These are phyloP conservation scores for Carettochelys insculpta DNA, from an alignment of 2,113 vertebrate genomes.

Conservation along the genomic window DNA sequence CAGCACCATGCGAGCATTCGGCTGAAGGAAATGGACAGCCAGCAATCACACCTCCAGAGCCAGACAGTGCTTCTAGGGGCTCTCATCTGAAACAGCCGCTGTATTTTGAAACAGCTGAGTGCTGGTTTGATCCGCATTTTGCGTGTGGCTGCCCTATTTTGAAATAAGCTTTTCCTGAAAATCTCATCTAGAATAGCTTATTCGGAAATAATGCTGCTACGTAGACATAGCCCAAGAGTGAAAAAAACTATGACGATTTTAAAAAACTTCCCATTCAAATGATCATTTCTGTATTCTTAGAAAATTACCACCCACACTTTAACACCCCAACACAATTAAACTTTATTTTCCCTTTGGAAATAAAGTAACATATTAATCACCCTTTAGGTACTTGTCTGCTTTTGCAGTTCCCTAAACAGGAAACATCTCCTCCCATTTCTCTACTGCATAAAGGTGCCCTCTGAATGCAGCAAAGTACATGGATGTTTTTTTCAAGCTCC, in stretches of 20 bases:
- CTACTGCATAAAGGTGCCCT: not conserved
- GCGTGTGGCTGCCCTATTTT: too few relatives aligned
- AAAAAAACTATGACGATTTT: not conserved
- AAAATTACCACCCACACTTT: fast-evolving
- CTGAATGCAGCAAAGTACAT: not conserved
- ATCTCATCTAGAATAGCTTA: too few relatives aligned
- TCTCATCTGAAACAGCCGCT: too few relatives aligned
- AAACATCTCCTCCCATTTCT: not conserved
- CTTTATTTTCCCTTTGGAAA: too few relatives aligned
- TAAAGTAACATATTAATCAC: not conserved
- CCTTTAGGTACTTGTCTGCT: not conserved
- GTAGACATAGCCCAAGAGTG: too few relatives aligned
- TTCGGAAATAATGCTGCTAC: too few relatives aligned
- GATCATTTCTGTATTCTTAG: not conserved
- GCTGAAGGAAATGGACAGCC: not conserved
- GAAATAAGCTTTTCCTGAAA: too few relatives aligned
- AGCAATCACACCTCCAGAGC: not conserved
- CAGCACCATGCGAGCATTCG: too few relatives aligned
- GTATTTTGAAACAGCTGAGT: too few relatives aligned
- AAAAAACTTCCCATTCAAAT: not conserved
- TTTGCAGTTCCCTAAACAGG: not conserved
- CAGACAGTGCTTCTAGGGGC: too few relatives aligned
- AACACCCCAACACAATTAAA: not conserved
- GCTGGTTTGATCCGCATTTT: too few relatives aligned
- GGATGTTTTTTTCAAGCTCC: not conserved